phyloP scores from a whole-genome alignment of 1,140 invertebrate species.

The Brachystomella parvula region DNA sequence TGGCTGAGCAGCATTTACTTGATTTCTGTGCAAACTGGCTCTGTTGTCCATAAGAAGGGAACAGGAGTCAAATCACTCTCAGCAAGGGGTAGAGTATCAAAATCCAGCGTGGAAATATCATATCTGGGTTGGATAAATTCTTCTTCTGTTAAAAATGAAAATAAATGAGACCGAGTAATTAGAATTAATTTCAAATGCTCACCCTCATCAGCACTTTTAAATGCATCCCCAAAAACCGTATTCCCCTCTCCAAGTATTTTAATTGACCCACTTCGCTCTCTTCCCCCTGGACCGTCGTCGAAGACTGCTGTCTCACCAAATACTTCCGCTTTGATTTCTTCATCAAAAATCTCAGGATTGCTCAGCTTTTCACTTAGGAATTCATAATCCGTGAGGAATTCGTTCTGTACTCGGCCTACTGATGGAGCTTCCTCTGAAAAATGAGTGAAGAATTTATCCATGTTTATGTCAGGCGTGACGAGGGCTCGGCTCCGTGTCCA shows the following conservation, averaged over 20 bases:
- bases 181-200: background rate
- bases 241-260: background rate
- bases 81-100: conserved; percentile 17
- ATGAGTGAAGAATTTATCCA: background rate
- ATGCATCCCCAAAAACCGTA: background rate
- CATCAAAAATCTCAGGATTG: background rate
- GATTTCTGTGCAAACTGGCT: conserved; percentile 8
- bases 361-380: conserved; percentile 14
- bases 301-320: background rate
- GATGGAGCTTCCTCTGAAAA: conserved; percentile 5
- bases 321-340: conserved; percentile 6
- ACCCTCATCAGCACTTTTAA: background rate
- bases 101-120: background rate
- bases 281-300: background rate
- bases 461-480: background rate
- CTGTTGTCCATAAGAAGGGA: conserved; percentile 21
- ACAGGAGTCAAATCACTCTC: conserved; percentile 16
- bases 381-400: conserved; percentile 4
- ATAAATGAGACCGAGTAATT: background rate
- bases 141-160: background rate
- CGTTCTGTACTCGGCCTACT: background rate
- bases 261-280: background rate
- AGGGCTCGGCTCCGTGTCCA: conserved; percentile 12
- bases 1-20: no score
- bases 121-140: background rate